A percentile compares a stretch with the other conserved stretches of the same genome.
Evolutionary conservation across 2,113 vertebrate genomes (phyloP).

Genomic region (Xiphias gladius): DNA sequence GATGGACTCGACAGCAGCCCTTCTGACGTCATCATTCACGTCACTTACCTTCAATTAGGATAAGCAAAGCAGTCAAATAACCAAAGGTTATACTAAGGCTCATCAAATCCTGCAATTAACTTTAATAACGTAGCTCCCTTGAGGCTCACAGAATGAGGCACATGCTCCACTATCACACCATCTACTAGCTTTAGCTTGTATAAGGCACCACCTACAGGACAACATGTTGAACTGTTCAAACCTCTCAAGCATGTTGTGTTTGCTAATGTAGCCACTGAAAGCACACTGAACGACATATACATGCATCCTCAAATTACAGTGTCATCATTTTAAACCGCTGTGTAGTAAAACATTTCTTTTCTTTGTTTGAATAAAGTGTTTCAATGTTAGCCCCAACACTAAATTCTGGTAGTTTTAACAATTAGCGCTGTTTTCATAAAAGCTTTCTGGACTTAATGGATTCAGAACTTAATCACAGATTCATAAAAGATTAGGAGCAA

Average conservation of each 20-base stretch:
- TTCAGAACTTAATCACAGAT: background rate
- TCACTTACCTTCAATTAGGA: constrained; percentile 91
- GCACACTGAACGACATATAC: background rate
- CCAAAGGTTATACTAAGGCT: background rate
- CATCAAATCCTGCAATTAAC: constrained; percentile 1
- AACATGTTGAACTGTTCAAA: constrained; percentile 16
- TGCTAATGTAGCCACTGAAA: background rate
- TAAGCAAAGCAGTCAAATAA: constrained; percentile 8
- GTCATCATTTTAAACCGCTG: background rate
- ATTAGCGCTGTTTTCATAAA: background rate
- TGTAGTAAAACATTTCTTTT: background rate
- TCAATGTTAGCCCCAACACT: background rate
- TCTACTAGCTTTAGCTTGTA: constrained; percentile 6
- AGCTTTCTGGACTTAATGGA: background rate
- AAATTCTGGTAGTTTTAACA: background rate
- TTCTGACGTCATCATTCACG: constrained; percentile 96
- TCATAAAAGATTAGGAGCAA: background rate
- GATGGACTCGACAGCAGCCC: constrained; percentile 97
- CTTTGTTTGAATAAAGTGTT: background rate
- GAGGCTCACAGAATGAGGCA: background rate
- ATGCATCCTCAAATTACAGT: background rate
- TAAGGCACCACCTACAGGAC: constrained; percentile 75
- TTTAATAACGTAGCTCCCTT: background rate
- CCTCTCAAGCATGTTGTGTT: background rate
- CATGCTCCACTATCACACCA: background rate